Evolutionary conservation across 2,888 invertebrate species (phyloP), one percentile per base, ranked within the genome.

Genomic region (Spicauda simplicius): DNA sequence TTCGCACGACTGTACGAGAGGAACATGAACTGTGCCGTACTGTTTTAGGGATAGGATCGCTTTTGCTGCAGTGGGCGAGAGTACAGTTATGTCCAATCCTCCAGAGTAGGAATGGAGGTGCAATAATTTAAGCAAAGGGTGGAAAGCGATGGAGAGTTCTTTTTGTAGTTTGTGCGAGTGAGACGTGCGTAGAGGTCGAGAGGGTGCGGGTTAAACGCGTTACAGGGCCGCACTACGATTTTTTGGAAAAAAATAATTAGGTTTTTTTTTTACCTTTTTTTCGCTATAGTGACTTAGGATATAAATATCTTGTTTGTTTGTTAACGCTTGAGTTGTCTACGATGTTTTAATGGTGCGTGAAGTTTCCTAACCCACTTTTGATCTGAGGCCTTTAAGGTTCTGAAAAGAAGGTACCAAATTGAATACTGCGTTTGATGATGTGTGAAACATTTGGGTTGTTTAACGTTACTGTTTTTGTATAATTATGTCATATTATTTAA

Each of bases 121-220:
- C 89, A 91, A 93, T 93, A 92, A 93, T 93, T 93, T 91, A 92
- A 92, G 92, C 91, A 89, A 90, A 86, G 91, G 93, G 90, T 88
- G 91, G 91, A 91, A 88, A 81, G 92, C 91, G 92, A 92, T 84
- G 85, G 92, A 85, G 81, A 86, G 89, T 92, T 92, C 92, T 93
- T 93, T 93, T 93, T 92, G 89, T 86, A 90, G 89, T 92, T 91
- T 89, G 93, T 92, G 93, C 89, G 93, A 93, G 92, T 90, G 93
- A 92, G 92, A 93, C 82, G 86, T 92, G 92, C 92, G 91, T 92
- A 91, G 85, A 81, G 89, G 87, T 85, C 85, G 90, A 83, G 85
- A 84, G 91, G 87, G 89, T 88, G 90, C 86, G 87, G 89, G 90
- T 86, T 85, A 86, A 88, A 90, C 86, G 89, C 88, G 86, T 76